A percentile compares a stretch with the other conserved stretches of the same genome.
Evolutionary conservation across 2,797 vertebrate genomes (phyloP).

Genomic region (Bufotes viridis): DNA sequence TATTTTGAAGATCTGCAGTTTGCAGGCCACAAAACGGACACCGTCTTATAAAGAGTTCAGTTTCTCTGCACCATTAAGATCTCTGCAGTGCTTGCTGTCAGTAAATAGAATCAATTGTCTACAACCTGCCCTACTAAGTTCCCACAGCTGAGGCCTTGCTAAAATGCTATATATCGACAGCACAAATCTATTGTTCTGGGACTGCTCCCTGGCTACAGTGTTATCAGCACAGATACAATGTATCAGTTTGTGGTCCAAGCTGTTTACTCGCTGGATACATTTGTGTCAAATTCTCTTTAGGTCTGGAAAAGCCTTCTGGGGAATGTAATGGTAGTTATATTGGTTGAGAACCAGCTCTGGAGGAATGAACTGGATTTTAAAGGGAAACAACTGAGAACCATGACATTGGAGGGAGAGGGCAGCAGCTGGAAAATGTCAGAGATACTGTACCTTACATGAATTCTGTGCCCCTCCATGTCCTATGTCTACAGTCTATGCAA

Average conservation of each 20-base stretch:
- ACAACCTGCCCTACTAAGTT: not conserved
- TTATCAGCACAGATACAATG: not conserved
- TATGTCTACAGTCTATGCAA: constrained; percentile 15
- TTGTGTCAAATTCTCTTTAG: not conserved
- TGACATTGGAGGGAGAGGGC: not conserved
- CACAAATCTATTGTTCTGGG: too few relatives aligned
- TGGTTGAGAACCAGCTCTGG: not conserved
- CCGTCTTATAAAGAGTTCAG: not conserved
- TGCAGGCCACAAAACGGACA: too few relatives aligned
- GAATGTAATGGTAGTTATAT: not conserved
- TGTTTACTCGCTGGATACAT: not conserved
- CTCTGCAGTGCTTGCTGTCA: not conserved
- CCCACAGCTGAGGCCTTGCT: too few relatives aligned
- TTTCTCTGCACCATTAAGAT: not conserved
- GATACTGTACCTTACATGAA: not conserved
- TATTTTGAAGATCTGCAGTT: too few relatives aligned
- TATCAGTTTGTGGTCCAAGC: not conserved
- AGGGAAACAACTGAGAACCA: not conserved
- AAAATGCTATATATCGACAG: too few relatives aligned
- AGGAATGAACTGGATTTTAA: not conserved
- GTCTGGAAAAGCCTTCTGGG: not conserved
- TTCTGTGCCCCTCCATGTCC: not conserved
- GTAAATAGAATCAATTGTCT: too few relatives aligned
- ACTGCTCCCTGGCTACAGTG: too few relatives aligned
- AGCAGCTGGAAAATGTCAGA: not conserved